Percentiles rank a stretch among this genome's conserved stretches.
Conservation (phyloP, 2,113 vertebrate species). For the Chamaea fasciata region DNA sequence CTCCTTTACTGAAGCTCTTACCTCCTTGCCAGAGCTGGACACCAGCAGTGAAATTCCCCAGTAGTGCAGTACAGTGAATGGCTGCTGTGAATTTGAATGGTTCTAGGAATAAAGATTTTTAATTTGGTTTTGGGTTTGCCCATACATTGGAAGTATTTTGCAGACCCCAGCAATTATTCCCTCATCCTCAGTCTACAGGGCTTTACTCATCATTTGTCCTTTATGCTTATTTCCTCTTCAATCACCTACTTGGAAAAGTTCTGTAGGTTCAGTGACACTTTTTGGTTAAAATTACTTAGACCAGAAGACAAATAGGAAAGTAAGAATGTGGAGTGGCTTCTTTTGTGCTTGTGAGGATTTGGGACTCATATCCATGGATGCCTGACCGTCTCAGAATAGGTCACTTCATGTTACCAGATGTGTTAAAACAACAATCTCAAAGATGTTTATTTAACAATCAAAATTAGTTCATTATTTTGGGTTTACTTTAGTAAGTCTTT, state of each 20-base stretch:
- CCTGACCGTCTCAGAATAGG: neutral
- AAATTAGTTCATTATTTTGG: conserved; percentile 42
- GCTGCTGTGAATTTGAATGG: neutral
- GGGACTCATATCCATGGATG: accelerated
- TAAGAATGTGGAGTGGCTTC: neutral
- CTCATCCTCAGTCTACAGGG: neutral
- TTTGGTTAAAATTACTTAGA: neutral
- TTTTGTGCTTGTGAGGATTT: neutral
- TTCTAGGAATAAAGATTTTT: neutral
- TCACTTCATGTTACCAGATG: conserved; percentile 23
- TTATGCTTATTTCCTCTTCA: neutral
- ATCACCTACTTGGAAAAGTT: neutral
- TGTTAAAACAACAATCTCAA: conserved; percentile 47
- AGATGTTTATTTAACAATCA: conserved; percentile 55
- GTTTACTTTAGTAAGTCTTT: conserved; percentile 12
- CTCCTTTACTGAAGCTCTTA: neutral
- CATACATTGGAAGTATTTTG: neutral
- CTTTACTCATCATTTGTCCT: neutral
- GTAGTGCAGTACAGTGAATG: accelerated
- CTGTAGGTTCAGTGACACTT: neutral
- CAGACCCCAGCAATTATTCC: neutral
- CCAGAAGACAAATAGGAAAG: neutral
- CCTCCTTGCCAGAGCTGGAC: neutral
- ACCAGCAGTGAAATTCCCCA: neutral
- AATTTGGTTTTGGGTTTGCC: neutral